Evolutionary conservation across 1,140 invertebrate genomes (phyloP), one percentile per base, ranked within the genome.

Genomic region (Eurosta solidaginis): DNA sequence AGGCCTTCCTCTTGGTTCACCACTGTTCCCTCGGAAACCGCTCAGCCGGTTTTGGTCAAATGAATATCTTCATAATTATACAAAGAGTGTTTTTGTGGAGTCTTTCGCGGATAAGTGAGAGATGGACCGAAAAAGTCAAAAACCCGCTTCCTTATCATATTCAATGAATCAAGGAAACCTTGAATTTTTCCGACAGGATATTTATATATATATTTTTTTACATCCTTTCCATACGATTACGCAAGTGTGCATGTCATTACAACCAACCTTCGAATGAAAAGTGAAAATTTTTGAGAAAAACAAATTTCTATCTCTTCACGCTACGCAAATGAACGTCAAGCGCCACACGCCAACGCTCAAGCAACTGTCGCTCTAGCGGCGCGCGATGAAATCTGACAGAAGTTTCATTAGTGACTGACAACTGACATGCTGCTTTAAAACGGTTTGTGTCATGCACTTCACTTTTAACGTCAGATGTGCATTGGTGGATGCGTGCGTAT

Each of bases 351-450:
- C 59, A 68, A 22, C 73, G 44, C 73, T 74, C 73, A 47, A 74
- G 27, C 73, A 74, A 74, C 40, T 74, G 73, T 74, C 42, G 42
- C 40, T n/a, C 12, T 10, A 27, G 44, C 73, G 40, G 9, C 44
- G 12, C 9, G 9, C 42, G 20, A 47, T 27, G 40, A 74, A 74
- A 74, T 74, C 73, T 74, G 73, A 74, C 73, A 74, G 40, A 74
- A 74, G 40, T 47, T 47, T 45, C 73, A 74, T 74, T 74, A 74
- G 73, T 74, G 73, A 74, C 73, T 74, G 73, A 74, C 73, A 74
- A 74, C 73, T 74, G 73, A 74, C 73, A 74, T 22, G 20, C n/a
- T 68, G 73, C 42, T 20, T 14, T 42, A 25, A 7, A 45, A 42
- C 40, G 73, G 40, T 20, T 45, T 44, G 73, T 74, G 40, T 42